Evolutionary conservation across 2,888 invertebrate species (phyloP).

Genomic region (Apoda limacodes): DNA sequence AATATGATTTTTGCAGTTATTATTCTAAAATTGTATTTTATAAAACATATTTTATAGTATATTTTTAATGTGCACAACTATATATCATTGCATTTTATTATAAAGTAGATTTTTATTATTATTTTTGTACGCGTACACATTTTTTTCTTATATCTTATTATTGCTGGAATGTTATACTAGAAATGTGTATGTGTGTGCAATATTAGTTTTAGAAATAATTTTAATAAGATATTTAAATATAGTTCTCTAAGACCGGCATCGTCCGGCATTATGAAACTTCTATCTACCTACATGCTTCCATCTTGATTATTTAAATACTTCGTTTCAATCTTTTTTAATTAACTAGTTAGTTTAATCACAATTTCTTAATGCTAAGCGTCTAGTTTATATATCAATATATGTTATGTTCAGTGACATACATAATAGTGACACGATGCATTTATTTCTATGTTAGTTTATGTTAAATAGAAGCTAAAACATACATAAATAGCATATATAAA

Average conservation of each 20-base stretch:
- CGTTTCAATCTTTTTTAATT: slow-evolving; percentile 7
- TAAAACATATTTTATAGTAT: slow-evolving; percentile 62
- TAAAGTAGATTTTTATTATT: slow-evolving; percentile 51
- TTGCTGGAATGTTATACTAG: slow-evolving; percentile 42
- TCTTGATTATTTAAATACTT: background rate
- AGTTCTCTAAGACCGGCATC: slow-evolving; percentile 29
- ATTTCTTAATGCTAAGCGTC: slow-evolving; percentile 55
- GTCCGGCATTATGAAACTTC: slow-evolving; percentile 22
- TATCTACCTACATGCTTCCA: slow-evolving; percentile 42
- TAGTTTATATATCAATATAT: slow-evolving; percentile 49
- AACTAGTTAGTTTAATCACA: slow-evolving; percentile 65
- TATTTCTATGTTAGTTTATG: slow-evolving; percentile 67
- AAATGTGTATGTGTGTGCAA: slow-evolving; percentile 71
- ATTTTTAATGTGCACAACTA: slow-evolving; percentile 63
- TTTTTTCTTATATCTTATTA: slow-evolving; percentile 37
- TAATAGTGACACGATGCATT: slow-evolving; percentile 69
- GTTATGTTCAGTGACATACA: slow-evolving; percentile 63
- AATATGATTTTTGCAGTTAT: slow-evolving; percentile 61
- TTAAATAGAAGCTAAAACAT: slow-evolving; percentile 65
- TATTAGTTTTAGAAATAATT: slow-evolving; percentile 59
- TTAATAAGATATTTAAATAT: slow-evolving; percentile 49
- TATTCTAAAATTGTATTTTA: slow-evolving; percentile 59
- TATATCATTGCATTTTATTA: slow-evolving; percentile 58
- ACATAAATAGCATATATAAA: slow-evolving; percentile 51
- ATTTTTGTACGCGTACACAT: slow-evolving; percentile 66